A percentile compares a stretch with the other conserved stretches of the same genome.
Conservation (phyloP, 2,797 vertebrate species). For the Chloroceryle inda region DNA sequence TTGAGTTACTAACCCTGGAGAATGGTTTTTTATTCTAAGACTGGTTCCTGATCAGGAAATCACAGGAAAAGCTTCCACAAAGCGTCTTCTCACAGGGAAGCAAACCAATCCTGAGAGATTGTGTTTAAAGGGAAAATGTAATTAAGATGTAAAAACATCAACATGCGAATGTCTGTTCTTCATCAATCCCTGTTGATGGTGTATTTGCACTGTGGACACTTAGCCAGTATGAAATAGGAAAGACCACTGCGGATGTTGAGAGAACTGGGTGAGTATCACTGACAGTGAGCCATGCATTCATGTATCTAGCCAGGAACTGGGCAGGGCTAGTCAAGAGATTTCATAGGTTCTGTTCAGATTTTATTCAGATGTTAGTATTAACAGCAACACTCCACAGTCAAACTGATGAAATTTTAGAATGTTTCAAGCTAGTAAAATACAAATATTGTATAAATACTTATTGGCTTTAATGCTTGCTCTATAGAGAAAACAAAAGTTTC, state of each 20-base stretch:
- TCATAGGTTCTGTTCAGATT: background rate
- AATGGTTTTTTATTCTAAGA: background rate
- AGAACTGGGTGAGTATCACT: background rate
- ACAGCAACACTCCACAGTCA: background rate
- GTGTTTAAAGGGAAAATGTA: background rate
- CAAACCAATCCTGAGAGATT: background rate
- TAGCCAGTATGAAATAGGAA: background rate
- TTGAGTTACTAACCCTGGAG: background rate
- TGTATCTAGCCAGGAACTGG: background rate
- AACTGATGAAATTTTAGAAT: background rate
- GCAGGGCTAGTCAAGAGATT: background rate
- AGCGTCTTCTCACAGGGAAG: background rate
- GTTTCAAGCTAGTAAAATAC: background rate
- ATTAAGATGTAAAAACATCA: background rate
- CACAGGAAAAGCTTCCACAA: background rate
- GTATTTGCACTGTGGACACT: background rate
- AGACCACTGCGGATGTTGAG: background rate
- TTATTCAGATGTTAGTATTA: background rate
- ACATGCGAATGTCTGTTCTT: background rate
- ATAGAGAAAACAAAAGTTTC: background rate
- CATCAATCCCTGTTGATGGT: background rate
- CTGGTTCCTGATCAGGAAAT: background rate
- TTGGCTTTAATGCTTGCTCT: background rate
- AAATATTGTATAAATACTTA: background rate
- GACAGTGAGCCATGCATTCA: background rate